Conservation (phyloP, 2,888 invertebrate species). For the Ditula angustiorana region DNA sequence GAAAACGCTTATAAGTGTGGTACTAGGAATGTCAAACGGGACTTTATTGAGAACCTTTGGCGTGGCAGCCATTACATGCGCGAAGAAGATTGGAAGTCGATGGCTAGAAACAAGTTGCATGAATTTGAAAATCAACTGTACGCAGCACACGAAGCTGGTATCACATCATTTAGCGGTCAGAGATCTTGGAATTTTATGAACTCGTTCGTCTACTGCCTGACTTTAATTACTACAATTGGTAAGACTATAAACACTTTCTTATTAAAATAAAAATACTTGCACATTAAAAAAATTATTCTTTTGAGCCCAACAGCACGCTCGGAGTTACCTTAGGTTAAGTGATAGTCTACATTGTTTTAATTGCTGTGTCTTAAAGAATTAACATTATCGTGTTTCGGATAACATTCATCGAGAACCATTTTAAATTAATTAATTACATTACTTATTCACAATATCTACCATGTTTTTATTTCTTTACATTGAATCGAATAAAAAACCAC, state of each 20-base stretch:
- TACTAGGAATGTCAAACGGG: slow-evolving; percentile 93
- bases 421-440: too few relatives aligned
- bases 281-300: neutral
- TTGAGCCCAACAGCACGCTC: too few relatives aligned
- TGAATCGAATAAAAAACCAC: too few relatives aligned
- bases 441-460: too few relatives aligned
- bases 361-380: too few relatives aligned
- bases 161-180: slow-evolving; percentile 93
- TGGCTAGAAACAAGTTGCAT: slow-evolving; percentile 91
- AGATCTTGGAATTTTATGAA: slow-evolving; percentile 95
- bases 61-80: slow-evolving; percentile 91
- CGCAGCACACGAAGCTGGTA: slow-evolving; percentile 92
- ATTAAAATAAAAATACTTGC: neutral
- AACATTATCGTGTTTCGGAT: too few relatives aligned
- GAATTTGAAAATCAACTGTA: slow-evolving; percentile 95
- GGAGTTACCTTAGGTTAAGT: too few relatives aligned
- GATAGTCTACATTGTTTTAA: too few relatives aligned
- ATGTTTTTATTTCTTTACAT: too few relatives aligned
- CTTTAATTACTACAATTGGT: slow-evolving; percentile 96
- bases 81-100: slow-evolving; percentile 96
- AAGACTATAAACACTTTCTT: slow-evolving; percentile 67
- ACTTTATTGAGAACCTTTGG: slow-evolving; percentile 94
- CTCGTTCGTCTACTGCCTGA: slow-evolving; percentile 93
- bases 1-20: slow-evolving; percentile 95
- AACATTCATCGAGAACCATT: too few relatives aligned